These are phyloP conservation scores for Clepsis dumicolana DNA, from an alignment of 2,888 invertebrate genomes.

Conservation along the genomic window DNA sequence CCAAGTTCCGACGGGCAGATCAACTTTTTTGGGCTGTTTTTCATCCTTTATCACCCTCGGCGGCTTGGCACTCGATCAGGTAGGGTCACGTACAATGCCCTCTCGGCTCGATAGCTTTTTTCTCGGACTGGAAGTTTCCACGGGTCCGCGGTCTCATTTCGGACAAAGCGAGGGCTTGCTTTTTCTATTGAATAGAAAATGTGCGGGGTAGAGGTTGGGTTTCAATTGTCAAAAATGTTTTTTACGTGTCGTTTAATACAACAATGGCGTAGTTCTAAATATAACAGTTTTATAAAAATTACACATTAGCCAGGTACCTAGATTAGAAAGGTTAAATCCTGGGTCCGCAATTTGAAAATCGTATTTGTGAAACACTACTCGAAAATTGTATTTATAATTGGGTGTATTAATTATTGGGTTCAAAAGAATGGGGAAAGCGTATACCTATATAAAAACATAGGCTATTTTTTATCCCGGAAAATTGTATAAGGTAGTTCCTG, in stretches of 20 bases:
- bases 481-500: too few relatives aligned
- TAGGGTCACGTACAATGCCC: constrained; percentile 7
- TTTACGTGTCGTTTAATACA: background rate
- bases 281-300: too few relatives aligned
- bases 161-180: constrained; percentile 2
- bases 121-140: constrained; percentile 15
- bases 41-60: constrained; percentile 8
- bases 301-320: too few relatives aligned
- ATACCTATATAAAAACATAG: too few relatives aligned
- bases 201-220: background rate
- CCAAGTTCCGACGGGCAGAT: background rate
- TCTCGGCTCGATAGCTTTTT: constrained; percentile 22
- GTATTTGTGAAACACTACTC: too few relatives aligned
- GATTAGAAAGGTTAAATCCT: too few relatives aligned
- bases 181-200: constrained; percentile 1
- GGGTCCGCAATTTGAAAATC: too few relatives aligned
- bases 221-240: background rate
- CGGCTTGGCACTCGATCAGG: constrained; percentile 12
- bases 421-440: too few relatives aligned
- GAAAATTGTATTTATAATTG: too few relatives aligned
- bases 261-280: too few relatives aligned
- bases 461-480: too few relatives aligned
- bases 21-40: constrained; percentile 9
- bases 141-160: background rate
- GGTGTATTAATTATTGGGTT: too few relatives aligned